phyloP scores from a whole-genome alignment of 2,888 invertebrate genomes.

The Serripes groenlandicus region DNA sequence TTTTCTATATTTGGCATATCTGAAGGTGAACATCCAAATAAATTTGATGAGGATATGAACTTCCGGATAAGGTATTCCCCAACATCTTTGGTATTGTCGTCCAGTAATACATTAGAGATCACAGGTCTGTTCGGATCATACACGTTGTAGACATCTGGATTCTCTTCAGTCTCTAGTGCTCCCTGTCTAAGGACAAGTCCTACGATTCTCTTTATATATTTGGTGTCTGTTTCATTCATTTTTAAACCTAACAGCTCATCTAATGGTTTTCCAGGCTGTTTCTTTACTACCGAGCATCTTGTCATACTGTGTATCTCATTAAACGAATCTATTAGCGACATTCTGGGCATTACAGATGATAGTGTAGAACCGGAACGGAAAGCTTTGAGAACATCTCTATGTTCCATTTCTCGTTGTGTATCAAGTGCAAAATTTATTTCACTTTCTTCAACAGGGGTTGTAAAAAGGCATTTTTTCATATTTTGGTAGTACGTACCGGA shows the following conservation, averaged over 20 bases:
- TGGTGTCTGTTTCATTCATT: background rate
- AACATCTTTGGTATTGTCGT: conserved; percentile 18
- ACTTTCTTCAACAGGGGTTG: conserved; percentile 51
- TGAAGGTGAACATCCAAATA: conserved; percentile 9
- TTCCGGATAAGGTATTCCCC: conserved; percentile 29
- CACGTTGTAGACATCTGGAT: conserved; percentile 18
- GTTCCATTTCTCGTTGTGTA: conserved; percentile 60
- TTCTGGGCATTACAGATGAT: conserved; percentile 30
- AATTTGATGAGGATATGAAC: conserved; percentile 16
- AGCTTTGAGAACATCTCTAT: conserved; percentile 43
- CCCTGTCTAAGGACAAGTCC: conserved; percentile 26
- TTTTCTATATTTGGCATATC: background rate
- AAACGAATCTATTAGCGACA: conserved; percentile 53
- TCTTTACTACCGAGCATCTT: background rate
- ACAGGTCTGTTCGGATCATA: conserved; percentile 12
- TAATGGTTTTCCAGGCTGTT: background rate
- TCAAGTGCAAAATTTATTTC: conserved; percentile 53
- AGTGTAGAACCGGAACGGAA: conserved; percentile 43
- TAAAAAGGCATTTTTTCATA: conserved; percentile 49
- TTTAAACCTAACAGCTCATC: conserved; percentile 20
- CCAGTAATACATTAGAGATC: conserved; percentile 37
- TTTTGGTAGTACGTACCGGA: conserved; percentile 48
- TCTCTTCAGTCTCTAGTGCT: conserved; percentile 15
- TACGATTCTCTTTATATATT: conserved; percentile 18
- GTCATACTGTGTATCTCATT: background rate